Conservation (phyloP, 2,113 vertebrate species). For the Cacatua alba region DNA sequence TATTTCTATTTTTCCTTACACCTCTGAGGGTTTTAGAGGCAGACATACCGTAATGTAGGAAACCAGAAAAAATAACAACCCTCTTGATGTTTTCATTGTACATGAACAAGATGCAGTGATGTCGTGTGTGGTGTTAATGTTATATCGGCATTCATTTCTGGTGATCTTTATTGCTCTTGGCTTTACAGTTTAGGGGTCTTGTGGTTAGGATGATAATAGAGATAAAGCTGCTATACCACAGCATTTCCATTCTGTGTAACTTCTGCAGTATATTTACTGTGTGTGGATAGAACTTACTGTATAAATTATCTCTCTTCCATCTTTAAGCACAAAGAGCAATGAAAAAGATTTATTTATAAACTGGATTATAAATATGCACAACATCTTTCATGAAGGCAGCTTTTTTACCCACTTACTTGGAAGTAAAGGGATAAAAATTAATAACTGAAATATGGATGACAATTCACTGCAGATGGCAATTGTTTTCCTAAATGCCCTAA, state of each 20-base stretch:
- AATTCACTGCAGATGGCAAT: neutral
- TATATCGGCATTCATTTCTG: neutral
- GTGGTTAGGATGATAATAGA: neutral
- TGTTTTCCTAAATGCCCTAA: neutral
- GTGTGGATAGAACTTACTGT: neutral
- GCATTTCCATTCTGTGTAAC: neutral
- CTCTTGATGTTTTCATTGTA: neutral
- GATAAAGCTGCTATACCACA: neutral
- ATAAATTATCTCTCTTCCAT: neutral
- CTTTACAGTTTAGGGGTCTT: neutral
- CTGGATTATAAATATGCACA: neutral
- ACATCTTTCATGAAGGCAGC: neutral
- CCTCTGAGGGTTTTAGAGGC: neutral
- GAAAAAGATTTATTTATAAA: neutral
- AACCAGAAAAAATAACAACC: neutral
- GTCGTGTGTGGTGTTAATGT: neutral
- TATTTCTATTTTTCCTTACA: neutral
- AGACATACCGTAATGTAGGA: neutral
- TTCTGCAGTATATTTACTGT: neutral
- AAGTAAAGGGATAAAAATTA: constrained; percentile 18
- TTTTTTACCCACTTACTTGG: neutral
- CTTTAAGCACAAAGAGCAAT: neutral
- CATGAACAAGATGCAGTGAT: neutral
- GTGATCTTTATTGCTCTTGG: neutral
- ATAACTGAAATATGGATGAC: neutral